Evolutionary conservation across 2,888 invertebrate species (phyloP).

Genomic region (Agrotis clavis): DNA sequence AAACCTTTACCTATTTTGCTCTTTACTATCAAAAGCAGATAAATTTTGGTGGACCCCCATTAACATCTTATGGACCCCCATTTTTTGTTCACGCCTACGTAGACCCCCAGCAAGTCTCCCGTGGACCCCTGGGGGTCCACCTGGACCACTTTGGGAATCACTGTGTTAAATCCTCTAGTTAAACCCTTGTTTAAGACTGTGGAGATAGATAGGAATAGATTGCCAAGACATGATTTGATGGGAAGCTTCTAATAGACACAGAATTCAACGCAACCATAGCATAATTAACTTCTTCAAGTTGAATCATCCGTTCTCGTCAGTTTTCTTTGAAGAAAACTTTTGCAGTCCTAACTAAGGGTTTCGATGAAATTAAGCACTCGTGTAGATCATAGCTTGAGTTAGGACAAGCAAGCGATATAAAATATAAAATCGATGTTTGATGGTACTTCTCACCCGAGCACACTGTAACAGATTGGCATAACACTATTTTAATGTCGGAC

Average conservation of each 20-base stretch:
- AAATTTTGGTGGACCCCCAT: too few relatives aligned
- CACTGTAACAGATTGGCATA: conserved; percentile 48
- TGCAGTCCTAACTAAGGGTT: too few relatives aligned
- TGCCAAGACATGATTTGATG: neutral
- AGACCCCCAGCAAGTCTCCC: too few relatives aligned
- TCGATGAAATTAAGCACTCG: too few relatives aligned
- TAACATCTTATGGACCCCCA: too few relatives aligned
- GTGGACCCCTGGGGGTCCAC: too few relatives aligned
- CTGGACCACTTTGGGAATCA: too few relatives aligned
- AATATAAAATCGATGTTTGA: conserved; percentile 59
- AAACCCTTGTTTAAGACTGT: neutral
- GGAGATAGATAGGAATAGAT: neutral
- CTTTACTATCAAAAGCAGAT: too few relatives aligned
- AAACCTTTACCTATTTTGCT: too few relatives aligned
- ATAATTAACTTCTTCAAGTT: too few relatives aligned
- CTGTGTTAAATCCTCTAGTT: conserved; percentile 17
- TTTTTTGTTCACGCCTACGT: too few relatives aligned
- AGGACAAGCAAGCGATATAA: neutral
- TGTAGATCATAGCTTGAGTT: too few relatives aligned
- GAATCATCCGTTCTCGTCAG: neutral
- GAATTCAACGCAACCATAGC: neutral
- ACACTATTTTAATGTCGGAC: conserved; percentile 62
- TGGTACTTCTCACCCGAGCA: conserved; percentile 59
- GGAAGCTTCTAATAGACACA: neutral
- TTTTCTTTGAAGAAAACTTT: neutral